These are phyloP conservation scores for Cerastoderma edule DNA, from an alignment of 2,888 invertebrate species.

Conservation along the genomic window DNA sequence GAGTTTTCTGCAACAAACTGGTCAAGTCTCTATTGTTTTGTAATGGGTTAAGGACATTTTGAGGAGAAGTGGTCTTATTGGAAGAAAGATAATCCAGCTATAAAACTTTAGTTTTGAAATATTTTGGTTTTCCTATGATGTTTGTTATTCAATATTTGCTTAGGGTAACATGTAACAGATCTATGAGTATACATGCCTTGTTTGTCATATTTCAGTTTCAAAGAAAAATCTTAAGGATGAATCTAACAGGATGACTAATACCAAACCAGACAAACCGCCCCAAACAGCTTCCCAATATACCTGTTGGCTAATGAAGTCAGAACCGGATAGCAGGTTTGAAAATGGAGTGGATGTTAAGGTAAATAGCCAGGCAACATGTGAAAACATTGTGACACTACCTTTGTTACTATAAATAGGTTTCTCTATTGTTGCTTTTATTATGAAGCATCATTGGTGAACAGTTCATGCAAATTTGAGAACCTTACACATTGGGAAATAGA, in stretches of 20 bases:
- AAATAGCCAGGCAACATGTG: neutral
- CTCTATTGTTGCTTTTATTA: too few relatives aligned
- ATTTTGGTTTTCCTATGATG: neutral
- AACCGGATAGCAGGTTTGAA: constrained; percentile 79
- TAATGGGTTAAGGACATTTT: too few relatives aligned
- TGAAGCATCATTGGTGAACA: too few relatives aligned
- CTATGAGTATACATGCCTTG: neutral
- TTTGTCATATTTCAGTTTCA: neutral
- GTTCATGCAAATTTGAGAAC: too few relatives aligned
- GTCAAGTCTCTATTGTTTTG: neutral
- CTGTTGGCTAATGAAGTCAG: constrained; percentile 81
- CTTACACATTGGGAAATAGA: too few relatives aligned
- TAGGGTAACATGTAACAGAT: neutral
- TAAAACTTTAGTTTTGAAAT: neutral
- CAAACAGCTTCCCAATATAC: constrained; percentile 1
- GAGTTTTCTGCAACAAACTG: too few relatives aligned
- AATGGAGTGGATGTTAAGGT: constrained; percentile 81
- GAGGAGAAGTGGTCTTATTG: too few relatives aligned
- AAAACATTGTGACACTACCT: too few relatives aligned
- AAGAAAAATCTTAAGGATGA: neutral
- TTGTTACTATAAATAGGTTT: too few relatives aligned
- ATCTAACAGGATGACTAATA: neutral
- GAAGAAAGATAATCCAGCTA: too few relatives aligned
- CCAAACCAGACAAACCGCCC: neutral
- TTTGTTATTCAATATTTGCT: neutral